These are phyloP conservation scores for Drosophila neocordata DNA, from an alignment of 1,140 invertebrate genomes.

Conservation along the genomic window DNA sequence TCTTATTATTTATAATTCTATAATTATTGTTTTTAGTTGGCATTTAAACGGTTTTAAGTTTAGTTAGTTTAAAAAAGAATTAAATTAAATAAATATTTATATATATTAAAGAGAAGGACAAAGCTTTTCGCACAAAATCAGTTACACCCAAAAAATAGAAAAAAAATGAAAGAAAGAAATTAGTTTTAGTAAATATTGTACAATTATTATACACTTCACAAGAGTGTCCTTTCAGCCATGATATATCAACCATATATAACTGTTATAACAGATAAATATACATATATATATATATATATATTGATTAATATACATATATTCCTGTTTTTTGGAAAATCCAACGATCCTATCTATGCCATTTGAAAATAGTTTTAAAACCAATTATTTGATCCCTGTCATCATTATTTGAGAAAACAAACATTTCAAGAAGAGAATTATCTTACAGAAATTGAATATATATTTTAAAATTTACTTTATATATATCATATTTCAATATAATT, in stretches of 20 bases:
- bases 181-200: conserved; percentile 27
- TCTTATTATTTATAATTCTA: conserved; percentile 35
- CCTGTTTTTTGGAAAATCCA: too few relatives aligned
- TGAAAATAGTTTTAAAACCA: background rate
- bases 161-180: background rate
- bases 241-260: background rate
- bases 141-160: conserved; percentile 73
- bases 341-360: too few relatives aligned
- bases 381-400: too few relatives aligned
- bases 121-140: conserved; percentile 63
- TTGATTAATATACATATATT: background rate
- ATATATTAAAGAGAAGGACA: conserved; percentile 16
- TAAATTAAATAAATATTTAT: background rate
- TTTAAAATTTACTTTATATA: too few relatives aligned
- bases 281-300: conserved; percentile 7
- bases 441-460: too few relatives aligned
- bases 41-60: conserved; percentile 51
- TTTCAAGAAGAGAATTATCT: too few relatives aligned
- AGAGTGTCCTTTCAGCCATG: background rate
- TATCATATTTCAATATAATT: too few relatives aligned
- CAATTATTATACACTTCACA: conserved; percentile 3
- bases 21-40: conserved; percentile 51
- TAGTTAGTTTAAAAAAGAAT: conserved; percentile 11
- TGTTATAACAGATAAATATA: conserved; percentile 22
- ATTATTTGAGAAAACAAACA: too few relatives aligned